These are phyloP conservation scores for Helogale parvula DNA, from an alignment of 2,113 vertebrate species.

Conservation along the genomic window DNA sequence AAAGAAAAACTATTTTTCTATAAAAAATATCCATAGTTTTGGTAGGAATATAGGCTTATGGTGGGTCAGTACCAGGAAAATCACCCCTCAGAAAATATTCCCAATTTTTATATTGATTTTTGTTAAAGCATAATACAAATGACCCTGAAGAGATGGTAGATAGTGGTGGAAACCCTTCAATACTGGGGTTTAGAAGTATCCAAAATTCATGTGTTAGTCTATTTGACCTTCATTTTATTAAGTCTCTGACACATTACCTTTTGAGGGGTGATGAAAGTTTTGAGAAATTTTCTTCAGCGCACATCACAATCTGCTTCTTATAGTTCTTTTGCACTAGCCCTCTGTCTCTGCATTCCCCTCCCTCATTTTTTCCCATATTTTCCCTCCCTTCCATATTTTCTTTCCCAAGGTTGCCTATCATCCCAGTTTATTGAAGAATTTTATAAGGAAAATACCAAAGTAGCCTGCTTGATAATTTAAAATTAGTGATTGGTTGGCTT, in stretches of 20 bases:
- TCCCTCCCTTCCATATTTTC: too few species aligned
- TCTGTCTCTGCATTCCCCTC: not conserved
- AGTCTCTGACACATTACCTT: not conserved
- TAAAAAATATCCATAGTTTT: not conserved
- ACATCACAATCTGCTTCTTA: not conserved
- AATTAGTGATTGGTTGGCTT: not conserved
- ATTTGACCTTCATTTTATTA: not conserved
- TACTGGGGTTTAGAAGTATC: not conserved
- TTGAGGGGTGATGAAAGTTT: not conserved
- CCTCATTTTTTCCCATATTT: too few species aligned
- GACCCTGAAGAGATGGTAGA: not conserved
- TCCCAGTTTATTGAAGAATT: not conserved
- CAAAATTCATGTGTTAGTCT: not conserved
- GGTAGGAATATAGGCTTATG: not conserved
- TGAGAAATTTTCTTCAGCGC: not conserved
- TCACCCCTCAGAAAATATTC: not conserved
- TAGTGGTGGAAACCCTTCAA: not conserved
- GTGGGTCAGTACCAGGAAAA: not conserved
- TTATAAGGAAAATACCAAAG: constrained; percentile 15
- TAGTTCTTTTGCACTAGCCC: not conserved
- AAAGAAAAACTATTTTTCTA: not conserved
- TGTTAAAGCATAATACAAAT: not conserved
- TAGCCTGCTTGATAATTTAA: not conserved
- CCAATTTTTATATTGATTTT: not conserved
- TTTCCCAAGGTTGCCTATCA: not conserved